phyloP scores from a whole-genome alignment of 1,140 invertebrate genomes.

The Halesus radiatus region DNA sequence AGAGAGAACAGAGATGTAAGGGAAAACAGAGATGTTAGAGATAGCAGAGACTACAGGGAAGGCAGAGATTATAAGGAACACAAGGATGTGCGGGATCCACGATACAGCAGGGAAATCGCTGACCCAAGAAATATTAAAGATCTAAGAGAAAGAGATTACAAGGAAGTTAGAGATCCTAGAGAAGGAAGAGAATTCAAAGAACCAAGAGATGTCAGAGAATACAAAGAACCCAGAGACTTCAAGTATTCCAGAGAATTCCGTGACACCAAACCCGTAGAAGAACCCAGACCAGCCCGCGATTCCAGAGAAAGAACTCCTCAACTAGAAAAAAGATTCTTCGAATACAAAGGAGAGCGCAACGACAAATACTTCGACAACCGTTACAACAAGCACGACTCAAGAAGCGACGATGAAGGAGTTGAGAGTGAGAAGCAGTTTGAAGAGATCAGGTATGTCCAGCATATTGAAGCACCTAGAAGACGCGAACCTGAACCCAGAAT shows the following conservation, averaged over 20 bases:
- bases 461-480: conserved; percentile 47
- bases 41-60: conserved; percentile 26
- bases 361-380: conserved; percentile 57
- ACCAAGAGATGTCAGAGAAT: conserved; percentile 38
- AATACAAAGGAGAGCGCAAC: conserved; percentile 55
- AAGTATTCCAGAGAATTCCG: conserved; percentile 49
- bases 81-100: conserved; percentile 45
- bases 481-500: conserved; percentile 47
- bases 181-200: conserved; percentile 32
- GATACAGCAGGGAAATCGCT: conserved; percentile 37
- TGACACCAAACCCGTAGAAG: conserved; percentile 34
- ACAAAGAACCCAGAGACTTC: conserved; percentile 45
- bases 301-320: conserved; percentile 54
- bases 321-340: conserved; percentile 53
- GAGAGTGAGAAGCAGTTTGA: conserved; percentile 57
- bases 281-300: conserved; percentile 35
- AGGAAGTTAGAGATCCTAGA: conserved; percentile 46
- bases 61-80: conserved; percentile 43
- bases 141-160: conserved; percentile 43
- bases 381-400: conserved; percentile 54
- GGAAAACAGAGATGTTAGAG: conserved; percentile 40
- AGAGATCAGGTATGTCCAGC: conserved; percentile 55
- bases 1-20: conserved; percentile 37
- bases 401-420: conserved; percentile 56
- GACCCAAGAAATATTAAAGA: conserved; percentile 48